These are phyloP conservation scores for Drosophila bifasciata DNA, from an alignment of 1,140 invertebrate species.

Conservation along the genomic window DNA sequence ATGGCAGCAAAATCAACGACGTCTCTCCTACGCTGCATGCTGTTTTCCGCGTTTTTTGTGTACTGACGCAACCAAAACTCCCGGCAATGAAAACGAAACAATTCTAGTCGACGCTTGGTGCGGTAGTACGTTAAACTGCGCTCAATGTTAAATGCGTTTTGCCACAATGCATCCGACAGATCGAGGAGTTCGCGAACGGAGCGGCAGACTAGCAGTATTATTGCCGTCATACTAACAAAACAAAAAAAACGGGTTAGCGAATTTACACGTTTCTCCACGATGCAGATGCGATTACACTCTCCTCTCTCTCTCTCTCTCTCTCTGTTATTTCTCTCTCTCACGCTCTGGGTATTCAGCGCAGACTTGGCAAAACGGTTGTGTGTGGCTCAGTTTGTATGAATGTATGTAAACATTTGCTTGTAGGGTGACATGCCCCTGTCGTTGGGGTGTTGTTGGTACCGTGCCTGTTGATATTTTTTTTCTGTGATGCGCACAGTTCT, in stretches of 20 bases:
- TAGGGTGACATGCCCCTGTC: too few relatives aligned
- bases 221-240: conserved; percentile 76
- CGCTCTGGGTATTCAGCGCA: conserved; percentile 29
- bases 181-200: conserved; percentile 66
- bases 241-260: conserved; percentile 43
- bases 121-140: conserved; percentile 63
- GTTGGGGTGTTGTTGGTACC: not conserved
- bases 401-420: not conserved
- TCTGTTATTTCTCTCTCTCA: conserved; percentile 30
- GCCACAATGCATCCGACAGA: conserved; percentile 73
- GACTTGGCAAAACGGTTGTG: conserved; percentile 11
- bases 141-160: conserved; percentile 57
- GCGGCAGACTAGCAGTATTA: conserved; percentile 58
- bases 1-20: conserved; percentile 75
- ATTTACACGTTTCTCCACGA: conserved; percentile 28
- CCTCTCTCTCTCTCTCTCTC: conserved; percentile 19
- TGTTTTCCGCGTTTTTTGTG: conserved; percentile 20
- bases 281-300: conserved; percentile 38
- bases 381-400: conserved; percentile 6
- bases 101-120: conserved; percentile 54
- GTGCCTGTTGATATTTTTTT: not conserved
- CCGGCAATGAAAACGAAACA: conserved; percentile 63
- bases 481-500: conserved; percentile 11
- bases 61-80: conserved; percentile 63
- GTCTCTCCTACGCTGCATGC: conserved; percentile 42